These are phyloP conservation scores for Melanotaenia pygmaea DNA, from an alignment of 2,797 vertebrate species.

Conservation along the genomic window DNA sequence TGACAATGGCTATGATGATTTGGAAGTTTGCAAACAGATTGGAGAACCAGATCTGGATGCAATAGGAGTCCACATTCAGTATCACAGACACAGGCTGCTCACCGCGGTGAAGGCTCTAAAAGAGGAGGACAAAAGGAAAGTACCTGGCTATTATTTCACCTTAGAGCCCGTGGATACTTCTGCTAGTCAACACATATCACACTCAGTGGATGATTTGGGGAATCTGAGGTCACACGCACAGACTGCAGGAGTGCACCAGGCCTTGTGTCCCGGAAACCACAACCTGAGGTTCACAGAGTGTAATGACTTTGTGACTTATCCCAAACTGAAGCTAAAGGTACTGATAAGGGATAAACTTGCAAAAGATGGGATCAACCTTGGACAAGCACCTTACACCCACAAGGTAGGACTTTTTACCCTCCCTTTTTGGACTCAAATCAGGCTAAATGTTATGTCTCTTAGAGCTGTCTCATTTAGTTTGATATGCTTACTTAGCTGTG, in stretches of 20 bases:
- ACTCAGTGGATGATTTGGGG: constrained; percentile 58
- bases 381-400: constrained; percentile 89
- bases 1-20: constrained; percentile 94
- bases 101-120: constrained; percentile 87
- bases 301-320: constrained; percentile 87
- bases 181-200: constrained; percentile 48
- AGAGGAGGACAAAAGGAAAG: constrained; percentile 83
- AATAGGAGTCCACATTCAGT: constrained; percentile 87
- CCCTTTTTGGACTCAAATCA: neutral
- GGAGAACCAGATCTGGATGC: constrained; percentile 93
- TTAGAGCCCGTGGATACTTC: constrained; percentile 83
- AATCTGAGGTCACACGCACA: constrained; percentile 42
- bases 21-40: constrained; percentile 95
- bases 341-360: constrained; percentile 94
- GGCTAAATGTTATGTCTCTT: constrained; percentile 5
- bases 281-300: constrained; percentile 65
- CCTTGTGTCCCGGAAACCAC: constrained; percentile 74
- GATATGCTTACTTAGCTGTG: constrained; percentile 21
- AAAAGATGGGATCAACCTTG: constrained; percentile 93
- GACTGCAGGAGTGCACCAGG: constrained; percentile 53
- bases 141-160: constrained; percentile 89
- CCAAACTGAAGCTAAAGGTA: constrained; percentile 93
- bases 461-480: constrained; percentile 49
- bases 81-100: constrained; percentile 89
- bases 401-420: constrained; percentile 84